These are phyloP conservation scores for Andrena praecox DNA, from an alignment of 2,888 invertebrate species.

Conservation along the genomic window DNA sequence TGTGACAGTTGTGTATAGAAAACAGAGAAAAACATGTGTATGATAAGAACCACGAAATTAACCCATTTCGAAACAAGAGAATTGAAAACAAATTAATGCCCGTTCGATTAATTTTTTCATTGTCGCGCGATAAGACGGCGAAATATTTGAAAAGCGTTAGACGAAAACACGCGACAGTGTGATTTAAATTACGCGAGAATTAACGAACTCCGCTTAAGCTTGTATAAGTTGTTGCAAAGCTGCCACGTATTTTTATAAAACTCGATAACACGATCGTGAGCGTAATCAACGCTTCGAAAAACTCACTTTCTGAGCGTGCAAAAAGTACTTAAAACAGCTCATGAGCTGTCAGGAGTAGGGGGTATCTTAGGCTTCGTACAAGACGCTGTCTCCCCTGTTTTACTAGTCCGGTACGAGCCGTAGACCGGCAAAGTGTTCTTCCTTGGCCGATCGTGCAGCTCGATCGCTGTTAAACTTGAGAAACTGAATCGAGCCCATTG, in stretches of 20 bases:
- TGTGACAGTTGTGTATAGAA: background rate
- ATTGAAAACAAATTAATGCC: background rate
- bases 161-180: no score
- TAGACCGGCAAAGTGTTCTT: conserved; percentile 66
- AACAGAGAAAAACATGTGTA: background rate
- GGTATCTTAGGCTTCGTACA: conserved; percentile 70
- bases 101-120: background rate
- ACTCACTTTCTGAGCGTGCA: conserved; percentile 2
- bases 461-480: background rate
- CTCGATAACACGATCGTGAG: background rate
- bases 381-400: conserved; percentile 73
- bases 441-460: conserved; percentile 5
- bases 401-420: conserved; percentile 74
- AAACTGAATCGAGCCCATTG: background rate
- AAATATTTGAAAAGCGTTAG: background rate
- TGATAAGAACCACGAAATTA: background rate
- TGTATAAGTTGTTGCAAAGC: background rate
- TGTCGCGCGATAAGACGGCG: background rate
- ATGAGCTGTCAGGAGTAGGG: conserved; percentile 69
- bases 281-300: background rate
- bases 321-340: conserved; percentile 44
- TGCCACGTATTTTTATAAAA: background rate
- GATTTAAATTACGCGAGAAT: background rate
- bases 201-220: background rate
- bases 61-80: conserved; percentile 13